Evolutionary conservation across 2,888 invertebrate genomes (phyloP).

Genomic region (Tryphoninae sp.): DNA sequence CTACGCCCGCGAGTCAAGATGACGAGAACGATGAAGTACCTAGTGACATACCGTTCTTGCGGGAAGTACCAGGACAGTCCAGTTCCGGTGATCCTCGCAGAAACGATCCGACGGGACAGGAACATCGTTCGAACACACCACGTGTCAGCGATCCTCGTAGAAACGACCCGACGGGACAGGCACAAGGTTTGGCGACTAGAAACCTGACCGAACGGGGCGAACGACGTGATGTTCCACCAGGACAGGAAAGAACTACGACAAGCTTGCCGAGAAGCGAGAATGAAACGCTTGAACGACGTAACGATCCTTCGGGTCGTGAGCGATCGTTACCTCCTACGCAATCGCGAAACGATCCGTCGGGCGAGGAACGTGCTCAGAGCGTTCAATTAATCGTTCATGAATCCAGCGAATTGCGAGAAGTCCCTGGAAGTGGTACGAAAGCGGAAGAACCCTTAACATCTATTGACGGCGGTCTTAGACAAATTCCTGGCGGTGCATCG

Average conservation of each 20-base stretch:
- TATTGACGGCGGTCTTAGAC: conserved; percentile 72
- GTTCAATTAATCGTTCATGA: conserved; percentile 70
- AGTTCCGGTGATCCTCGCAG: conserved; percentile 77
- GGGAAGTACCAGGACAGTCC: conserved; percentile 80
- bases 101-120: conserved; percentile 79
- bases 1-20: conserved; percentile 77
- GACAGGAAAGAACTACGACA: conserved; percentile 71
- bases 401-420: conserved; percentile 73
- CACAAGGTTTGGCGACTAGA: conserved; percentile 67
- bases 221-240: conserved; percentile 74
- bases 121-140: conserved; percentile 71
- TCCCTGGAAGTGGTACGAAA: conserved; percentile 77
- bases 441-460: conserved; percentile 70
- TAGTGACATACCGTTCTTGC: conserved; percentile 78
- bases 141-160: conserved; percentile 76
- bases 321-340: conserved; percentile 76
- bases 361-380: conserved; percentile 74
- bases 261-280: conserved; percentile 67
- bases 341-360: conserved; percentile 78
- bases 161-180: conserved; percentile 79
- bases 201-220: conserved; percentile 72
- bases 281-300: conserved; percentile 74
- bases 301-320: conserved; percentile 79
- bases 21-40: conserved; percentile 80
- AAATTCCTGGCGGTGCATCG: conserved; percentile 78